Conservation (phyloP, 2,797 vertebrate genomes). For the Anguilla obscura region DNA sequence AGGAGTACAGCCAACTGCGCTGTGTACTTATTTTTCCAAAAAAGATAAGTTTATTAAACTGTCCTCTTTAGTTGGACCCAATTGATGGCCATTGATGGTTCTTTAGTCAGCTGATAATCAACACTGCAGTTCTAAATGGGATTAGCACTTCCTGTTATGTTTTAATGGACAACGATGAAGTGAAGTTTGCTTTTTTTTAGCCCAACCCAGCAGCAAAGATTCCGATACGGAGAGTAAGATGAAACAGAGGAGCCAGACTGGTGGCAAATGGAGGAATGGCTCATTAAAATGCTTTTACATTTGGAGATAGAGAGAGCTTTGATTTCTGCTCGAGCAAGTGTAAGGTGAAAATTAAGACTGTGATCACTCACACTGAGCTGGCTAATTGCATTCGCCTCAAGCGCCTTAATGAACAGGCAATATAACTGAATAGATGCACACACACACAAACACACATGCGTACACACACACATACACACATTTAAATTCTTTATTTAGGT, state of each 20-base stretch:
- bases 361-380: not conserved
- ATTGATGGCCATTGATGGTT: too few relatives aligned
- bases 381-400: not conserved
- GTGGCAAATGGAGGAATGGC: not conserved
- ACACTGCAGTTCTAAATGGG: not conserved
- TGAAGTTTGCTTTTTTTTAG: not conserved
- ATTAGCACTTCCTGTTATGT: constrained; percentile 4
- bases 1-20: too few relatives aligned
- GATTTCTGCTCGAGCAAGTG: not conserved
- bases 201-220: not conserved
- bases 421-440: not conserved
- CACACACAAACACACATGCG: not conserved
- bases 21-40: too few relatives aligned
- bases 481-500: too few relatives aligned
- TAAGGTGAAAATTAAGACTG: not conserved
- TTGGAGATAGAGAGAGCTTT: not conserved
- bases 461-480: not conserved
- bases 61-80: too few relatives aligned
- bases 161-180: not conserved
- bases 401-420: not conserved
- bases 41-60: too few relatives aligned
- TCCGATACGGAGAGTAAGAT: not conserved
- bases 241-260: not conserved
- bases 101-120: too few relatives aligned
- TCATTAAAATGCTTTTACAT: constrained; percentile 5